phyloP scores from a whole-genome alignment of 2,888 invertebrate species.

The Frankliniella fusca region DNA sequence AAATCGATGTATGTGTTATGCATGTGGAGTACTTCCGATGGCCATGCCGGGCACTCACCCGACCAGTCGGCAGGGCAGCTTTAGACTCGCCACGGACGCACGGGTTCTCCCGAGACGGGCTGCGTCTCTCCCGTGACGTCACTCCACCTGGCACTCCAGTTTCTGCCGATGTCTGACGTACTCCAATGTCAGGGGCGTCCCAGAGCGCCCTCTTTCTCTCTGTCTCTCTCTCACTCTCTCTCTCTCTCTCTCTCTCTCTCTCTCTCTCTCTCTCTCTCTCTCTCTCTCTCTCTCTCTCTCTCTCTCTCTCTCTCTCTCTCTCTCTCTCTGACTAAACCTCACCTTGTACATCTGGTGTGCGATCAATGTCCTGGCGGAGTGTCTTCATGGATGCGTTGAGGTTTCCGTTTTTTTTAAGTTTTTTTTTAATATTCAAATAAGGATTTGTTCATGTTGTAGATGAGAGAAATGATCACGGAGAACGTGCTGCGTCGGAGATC shows the following conservation, averaged over 20 bases:
- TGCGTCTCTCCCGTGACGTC: not conserved
- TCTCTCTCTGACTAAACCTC: not conserved
- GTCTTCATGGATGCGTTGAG: no score
- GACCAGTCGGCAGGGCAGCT: not conserved
- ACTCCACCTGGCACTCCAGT: not conserved
- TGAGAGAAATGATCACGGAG: no score
- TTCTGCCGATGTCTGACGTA: no score
- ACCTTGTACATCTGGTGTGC: no score
- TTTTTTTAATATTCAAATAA: no score
- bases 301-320: not conserved
- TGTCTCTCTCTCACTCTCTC: not conserved
- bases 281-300: constrained; percentile 1
- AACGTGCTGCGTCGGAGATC: no score
- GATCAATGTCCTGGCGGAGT: no score
- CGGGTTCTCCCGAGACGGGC: not conserved
- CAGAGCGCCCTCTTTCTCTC: no score
- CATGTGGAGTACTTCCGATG: not conserved
- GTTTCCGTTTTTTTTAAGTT: no score
- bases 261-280: not conserved
- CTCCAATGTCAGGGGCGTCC: no score
- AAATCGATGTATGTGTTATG: no score
- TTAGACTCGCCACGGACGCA: not conserved
- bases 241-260: not conserved
- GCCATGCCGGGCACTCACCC: not conserved
- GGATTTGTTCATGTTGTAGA: no score